These are phyloP conservation scores for Leptinotarsa texana DNA, from an alignment of 1,140 invertebrate genomes.

Conservation along the genomic window DNA sequence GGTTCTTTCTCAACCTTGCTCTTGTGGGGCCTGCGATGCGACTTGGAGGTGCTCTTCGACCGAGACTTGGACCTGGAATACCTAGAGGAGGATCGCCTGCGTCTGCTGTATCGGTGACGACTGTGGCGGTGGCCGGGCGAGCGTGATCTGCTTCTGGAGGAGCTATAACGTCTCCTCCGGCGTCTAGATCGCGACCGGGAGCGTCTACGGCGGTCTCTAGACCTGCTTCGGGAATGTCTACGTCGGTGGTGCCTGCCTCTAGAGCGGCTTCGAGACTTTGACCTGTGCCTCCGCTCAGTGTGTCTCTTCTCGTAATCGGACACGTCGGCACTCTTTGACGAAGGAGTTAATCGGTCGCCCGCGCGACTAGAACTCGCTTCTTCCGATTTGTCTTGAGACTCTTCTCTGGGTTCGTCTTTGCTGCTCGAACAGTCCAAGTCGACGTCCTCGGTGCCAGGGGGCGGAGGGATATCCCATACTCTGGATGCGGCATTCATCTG, in stretches of 20 bases:
- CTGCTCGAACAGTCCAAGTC: slow-evolving; percentile 13
- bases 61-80: slow-evolving; percentile 40
- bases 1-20: slow-evolving; percentile 39
- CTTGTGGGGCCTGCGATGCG: slow-evolving; percentile 49
- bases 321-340: slow-evolving; percentile 47
- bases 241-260: slow-evolving; percentile 37
- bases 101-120: slow-evolving; percentile 44
- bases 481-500: slow-evolving; percentile 48
- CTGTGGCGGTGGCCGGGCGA: slow-evolving; percentile 44
- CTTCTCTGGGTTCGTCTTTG: slow-evolving; percentile 29
- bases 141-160: slow-evolving; percentile 37
- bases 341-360: slow-evolving; percentile 47
- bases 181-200: slow-evolving; percentile 38
- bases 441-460: slow-evolving; percentile 45
- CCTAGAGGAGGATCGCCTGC: slow-evolving; percentile 32
- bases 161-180: slow-evolving; percentile 36
- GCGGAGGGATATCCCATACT: slow-evolving; percentile 52
- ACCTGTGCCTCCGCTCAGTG: slow-evolving; percentile 39
- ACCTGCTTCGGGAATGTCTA: slow-evolving; percentile 35
- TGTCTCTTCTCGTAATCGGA: slow-evolving; percentile 40
- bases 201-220: slow-evolving; percentile 36
- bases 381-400: slow-evolving; percentile 19
- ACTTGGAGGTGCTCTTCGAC: slow-evolving; percentile 53
- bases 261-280: slow-evolving; percentile 47
- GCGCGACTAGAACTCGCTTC: slow-evolving; percentile 20